Evolutionary conservation across 2,797 vertebrate genomes (phyloP), one percentile per base, ranked within the genome.

Genomic region (Hippoglossus hippoglossus): DNA sequence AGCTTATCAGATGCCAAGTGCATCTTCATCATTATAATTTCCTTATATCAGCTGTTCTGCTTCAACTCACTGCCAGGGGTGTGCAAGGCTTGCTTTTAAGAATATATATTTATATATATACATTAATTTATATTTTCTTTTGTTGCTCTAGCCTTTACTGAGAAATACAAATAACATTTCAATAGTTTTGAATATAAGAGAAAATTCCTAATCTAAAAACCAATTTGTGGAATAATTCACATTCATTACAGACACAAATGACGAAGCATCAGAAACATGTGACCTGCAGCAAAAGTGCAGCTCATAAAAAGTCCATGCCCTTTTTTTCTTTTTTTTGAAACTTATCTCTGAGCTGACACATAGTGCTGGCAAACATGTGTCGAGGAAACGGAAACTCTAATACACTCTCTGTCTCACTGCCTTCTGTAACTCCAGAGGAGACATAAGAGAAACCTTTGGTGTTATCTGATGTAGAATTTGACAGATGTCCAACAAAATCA

Each of bases 1-100:
- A 53, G 31, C 64, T 89, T 86, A 89, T 92, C 87, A 68, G 86
- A 87, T 79, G 58, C 53, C 36, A 11, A 52, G 63, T 54, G 39
- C 78, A 63, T 84, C 73, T 52, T 34, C 46, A 69, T 75, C 47
- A 82, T 62, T 58, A 50, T 52, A 55, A 25, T 80, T 71, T 76
- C 55, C 78, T 75, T 36, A 76, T 67, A 71, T 67, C 54, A 76
- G 67, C 71, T 64, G 66, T 26, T 83, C 85, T 86, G 84, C 49
- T 82, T 80, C 18, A 75, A 60, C 51, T 87, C 73, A 84, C 16
- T 69, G 74, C 22, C 67, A 36, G 61, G 73, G 52, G 71, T 46
- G 69, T 77, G 58, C 31, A 28, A 25, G 47, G 49, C 63, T 79
- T 71, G 81, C 62, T 66, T 31, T 22, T 46, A 46, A 46, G 15